Percentiles rank a stretch among this genome's conserved stretches.
These are phyloP conservation scores for Aethina tumida DNA, from an alignment of 1,140 invertebrate genomes.

Conservation along the genomic window DNA sequence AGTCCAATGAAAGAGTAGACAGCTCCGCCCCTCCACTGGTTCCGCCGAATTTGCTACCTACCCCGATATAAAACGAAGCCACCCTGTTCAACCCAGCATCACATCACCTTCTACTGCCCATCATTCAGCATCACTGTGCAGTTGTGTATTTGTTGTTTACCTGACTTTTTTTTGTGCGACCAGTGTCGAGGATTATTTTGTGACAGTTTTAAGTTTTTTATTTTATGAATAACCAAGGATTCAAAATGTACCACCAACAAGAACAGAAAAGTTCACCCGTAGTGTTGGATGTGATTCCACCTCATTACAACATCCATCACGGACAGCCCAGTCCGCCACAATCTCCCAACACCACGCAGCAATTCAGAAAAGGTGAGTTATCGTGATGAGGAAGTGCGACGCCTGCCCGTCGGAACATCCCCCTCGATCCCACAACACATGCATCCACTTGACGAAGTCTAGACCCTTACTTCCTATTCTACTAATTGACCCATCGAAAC, in stretches of 20 bases:
- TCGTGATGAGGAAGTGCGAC: slow-evolving; percentile 21
- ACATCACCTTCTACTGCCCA: slow-evolving; percentile 3
- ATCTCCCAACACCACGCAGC: slow-evolving; percentile 28
- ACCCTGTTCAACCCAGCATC: slow-evolving; percentile 15
- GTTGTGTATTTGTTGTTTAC: not conserved
- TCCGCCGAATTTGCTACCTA: no score
- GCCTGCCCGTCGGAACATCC: slow-evolving; percentile 11
- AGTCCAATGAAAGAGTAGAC: slow-evolving; percentile 22
- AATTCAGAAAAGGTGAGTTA: slow-evolving; percentile 27
- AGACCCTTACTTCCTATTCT: slow-evolving; percentile 15
- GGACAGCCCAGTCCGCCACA: slow-evolving; percentile 28
- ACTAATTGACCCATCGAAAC: slow-evolving; percentile 11
- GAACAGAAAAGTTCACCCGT: slow-evolving; percentile 20
- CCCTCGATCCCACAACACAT: no score
- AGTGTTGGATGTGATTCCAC: slow-evolving; percentile 30
- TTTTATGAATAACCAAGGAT: slow-evolving; percentile 17
- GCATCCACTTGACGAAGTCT: slow-evolving; percentile 21
- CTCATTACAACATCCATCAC: slow-evolving; percentile 30
- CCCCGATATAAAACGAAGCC: no score
- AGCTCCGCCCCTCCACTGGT: slow-evolving; percentile 5
- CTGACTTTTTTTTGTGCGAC: slow-evolving; percentile 1
- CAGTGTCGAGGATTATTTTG: not conserved
- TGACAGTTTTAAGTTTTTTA: slow-evolving; percentile 5
- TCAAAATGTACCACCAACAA: slow-evolving; percentile 29
- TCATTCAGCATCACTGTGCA: not conserved